Base-by-base conservation (phyloP, 92 coral and sea anemone genomes). In the Meandrina meandrites region DNA sequence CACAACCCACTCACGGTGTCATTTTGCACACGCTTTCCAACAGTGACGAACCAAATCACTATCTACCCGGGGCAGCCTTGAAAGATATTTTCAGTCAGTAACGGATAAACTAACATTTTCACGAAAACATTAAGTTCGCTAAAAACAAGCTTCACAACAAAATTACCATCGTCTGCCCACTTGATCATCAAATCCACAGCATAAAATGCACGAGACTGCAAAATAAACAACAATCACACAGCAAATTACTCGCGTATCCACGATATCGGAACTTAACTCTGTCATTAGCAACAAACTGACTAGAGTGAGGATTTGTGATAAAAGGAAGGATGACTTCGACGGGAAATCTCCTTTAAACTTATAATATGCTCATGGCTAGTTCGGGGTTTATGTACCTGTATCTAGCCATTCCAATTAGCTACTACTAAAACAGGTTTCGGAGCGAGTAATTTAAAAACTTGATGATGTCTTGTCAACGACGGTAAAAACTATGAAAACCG, bases 151-250 rank as follows among this genome's bases (percentile, higher is more conserved):
- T 4, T 18, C 34, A 40, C 16, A 37, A 18, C 50, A 31, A 28
- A 69, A 97, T 86, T 87, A 97, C 99, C 99, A 75, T 97, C 97
- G 70, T 93, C 97, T 10, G 98, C 98, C 99, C 99, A 97, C 81
- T 97, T 97, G 67, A 97, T 87, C 99, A 97, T 97, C n/a, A 95
- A 81, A 78, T 97, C 99, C 66, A 95, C 91, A 42, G 98, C 98
- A 81, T 95, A 97, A 76, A 90, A 93, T 47, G 99, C 96, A 40
- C 99, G 97, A 67, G 99, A 95, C 99, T 97, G 86, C 27, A 87
- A 68, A 32, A 80, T 10, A 58, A 89, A 54, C 68, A 32, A 51
- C 15, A 30, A 80, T 36, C 12, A 16, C 27, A 21, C 56, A 10
- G 22, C 21, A 36, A n/a, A 64, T 15, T 51, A 45, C 47, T 50